Evolutionary conservation across 2,888 invertebrate genomes (phyloP).

Genomic region (Cephus pygmeus): DNA sequence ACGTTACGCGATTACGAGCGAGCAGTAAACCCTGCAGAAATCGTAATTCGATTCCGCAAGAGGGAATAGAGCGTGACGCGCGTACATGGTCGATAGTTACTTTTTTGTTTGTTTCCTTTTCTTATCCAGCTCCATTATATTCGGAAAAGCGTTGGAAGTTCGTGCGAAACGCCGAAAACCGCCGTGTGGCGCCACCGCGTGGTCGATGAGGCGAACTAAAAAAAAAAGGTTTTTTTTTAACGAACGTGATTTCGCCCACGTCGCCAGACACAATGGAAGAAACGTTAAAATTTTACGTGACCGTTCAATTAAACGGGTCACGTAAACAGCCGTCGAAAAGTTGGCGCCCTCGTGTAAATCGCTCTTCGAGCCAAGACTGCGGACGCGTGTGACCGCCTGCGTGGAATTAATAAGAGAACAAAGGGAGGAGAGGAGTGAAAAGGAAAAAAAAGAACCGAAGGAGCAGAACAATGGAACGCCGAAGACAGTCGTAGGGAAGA

Average conservation of each 20-base stretch:
- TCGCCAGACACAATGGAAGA: neutral
- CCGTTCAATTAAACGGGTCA: neutral
- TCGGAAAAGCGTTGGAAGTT: neutral
- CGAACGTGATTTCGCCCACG: neutral
- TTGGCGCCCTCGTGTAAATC: neutral
- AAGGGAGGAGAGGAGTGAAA: neutral
- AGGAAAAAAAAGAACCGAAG: neutral
- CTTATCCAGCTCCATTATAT: neutral
- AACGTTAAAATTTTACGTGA: neutral
- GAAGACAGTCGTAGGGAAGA: neutral
- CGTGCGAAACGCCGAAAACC: neutral
- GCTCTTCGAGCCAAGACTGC: neutral
- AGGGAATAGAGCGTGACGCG: neutral
- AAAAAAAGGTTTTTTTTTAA: neutral
- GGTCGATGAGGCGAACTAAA: neutral
- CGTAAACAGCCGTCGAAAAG: neutral
- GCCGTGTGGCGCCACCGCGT: neutral
- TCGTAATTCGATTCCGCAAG: neutral
- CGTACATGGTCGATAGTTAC: neutral
- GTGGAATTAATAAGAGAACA: neutral
- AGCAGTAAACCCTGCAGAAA: neutral
- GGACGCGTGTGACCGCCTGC: neutral
- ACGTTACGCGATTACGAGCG: neutral
- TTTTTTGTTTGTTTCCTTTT: neutral
- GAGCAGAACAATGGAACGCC: neutral